Conservation (phyloP, 2,888 invertebrate genomes). For the Sabatieria punctata region DNA sequence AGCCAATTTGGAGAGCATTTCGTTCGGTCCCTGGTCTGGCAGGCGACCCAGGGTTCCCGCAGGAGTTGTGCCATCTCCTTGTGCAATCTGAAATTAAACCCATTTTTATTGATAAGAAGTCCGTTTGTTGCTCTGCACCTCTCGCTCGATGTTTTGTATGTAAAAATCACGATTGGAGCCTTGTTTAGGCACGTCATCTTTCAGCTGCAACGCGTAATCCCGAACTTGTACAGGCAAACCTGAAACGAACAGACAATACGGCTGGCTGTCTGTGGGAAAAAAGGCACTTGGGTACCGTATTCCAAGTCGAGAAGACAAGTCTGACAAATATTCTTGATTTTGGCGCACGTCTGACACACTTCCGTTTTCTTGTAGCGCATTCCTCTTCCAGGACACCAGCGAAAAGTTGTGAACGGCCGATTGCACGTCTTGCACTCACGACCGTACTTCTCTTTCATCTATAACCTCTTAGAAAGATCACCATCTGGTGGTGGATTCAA, state of each 20-base stretch:
- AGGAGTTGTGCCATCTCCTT: constrained; percentile 36
- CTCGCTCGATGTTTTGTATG: constrained; percentile 70
- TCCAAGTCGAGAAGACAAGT: constrained; percentile 83
- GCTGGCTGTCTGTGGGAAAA: not conserved
- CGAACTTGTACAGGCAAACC: constrained; percentile 52
- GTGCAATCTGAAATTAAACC: constrained; percentile 31
- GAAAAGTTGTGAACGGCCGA: constrained; percentile 81
- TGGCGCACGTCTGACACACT: constrained; percentile 84
- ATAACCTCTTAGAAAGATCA: constrained; percentile 21
- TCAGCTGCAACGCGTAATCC: constrained; percentile 71
- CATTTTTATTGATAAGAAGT: not conserved
- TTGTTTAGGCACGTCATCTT: constrained; percentile 74
- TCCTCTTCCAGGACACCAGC: constrained; percentile 75
- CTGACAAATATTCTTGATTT: constrained; percentile 86
- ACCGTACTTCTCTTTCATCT: constrained; percentile 86
- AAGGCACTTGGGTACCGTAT: constrained; percentile 45
- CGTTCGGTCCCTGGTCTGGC: constrained; percentile 48
- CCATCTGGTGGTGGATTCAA: not conserved
- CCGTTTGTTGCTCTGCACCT: constrained; percentile 39
- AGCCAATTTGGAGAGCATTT: constrained; percentile 62
- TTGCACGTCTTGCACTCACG: constrained; percentile 89
- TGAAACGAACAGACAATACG: constrained; percentile 19
- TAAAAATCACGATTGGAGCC: constrained; percentile 89
- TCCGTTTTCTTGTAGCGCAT: constrained; percentile 94
- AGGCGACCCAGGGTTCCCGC: constrained; percentile 40